Evolutionary conservation across 2,888 invertebrate species (phyloP), one percentile per base, ranked within the genome.

Genomic region (Meghimatium bilineatum): DNA sequence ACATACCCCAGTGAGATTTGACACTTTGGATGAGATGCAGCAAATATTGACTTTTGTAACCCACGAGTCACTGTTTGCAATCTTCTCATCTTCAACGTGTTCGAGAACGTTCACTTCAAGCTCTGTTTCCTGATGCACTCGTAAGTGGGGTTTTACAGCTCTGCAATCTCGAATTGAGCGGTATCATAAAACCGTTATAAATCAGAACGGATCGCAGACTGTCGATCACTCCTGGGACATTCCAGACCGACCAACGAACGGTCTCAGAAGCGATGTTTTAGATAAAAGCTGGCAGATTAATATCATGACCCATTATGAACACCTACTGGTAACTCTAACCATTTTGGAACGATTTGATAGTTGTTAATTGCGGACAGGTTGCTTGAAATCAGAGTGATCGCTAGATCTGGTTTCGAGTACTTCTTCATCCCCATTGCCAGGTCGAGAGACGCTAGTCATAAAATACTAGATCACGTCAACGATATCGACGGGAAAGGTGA

Each of bases 191-290:
- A 38, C 44, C 1, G n/a, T 44, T 72, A 44, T 49, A 44, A 72
- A 44, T 49, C n/a, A 14, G 6, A 23, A 26, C 44, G 29, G 10
- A 72, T 72, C 49, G 36, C 0, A 17, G 36, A 67, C 34, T 3
- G 72, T 72, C 44, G 26, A 72, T 72, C 26, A 72, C 6, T 72
- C 49, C 49, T 26, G 12, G 44, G 72, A 72, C 72, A 72, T 72
- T 72, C 49, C 72, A 26, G 6, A 8, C 12, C 44, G 44, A 5
- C 44, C 10, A 3, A 34, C 29, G 66, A 32, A n/a, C 20, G 32
- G 2, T 2, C 67, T 8, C 1, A 26, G 0, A 8, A 2, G 14
- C 17, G 34, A 14, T 17, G 34, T 67, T 34, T 67, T 1, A 12
- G 3, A 23, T 8, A 8, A 3, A 32, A 12, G 34, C 12, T 32